A percentile compares a stretch with the other conserved stretches of the same genome.
These are phyloP conservation scores for Tichodroma muraria DNA, from an alignment of 2,113 vertebrate genomes.

Conservation along the genomic window DNA sequence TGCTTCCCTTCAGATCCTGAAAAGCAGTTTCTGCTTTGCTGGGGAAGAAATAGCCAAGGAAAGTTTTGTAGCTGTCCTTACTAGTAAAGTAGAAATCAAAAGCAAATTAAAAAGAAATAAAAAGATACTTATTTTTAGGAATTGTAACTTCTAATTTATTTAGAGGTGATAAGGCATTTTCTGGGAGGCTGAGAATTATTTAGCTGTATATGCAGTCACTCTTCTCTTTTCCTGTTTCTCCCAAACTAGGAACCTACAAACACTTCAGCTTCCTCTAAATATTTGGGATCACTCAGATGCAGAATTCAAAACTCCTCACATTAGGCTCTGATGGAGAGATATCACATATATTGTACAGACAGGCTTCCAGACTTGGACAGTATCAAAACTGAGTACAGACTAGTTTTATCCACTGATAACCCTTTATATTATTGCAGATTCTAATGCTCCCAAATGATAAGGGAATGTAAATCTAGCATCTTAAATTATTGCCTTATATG, in stretches of 20 bases:
- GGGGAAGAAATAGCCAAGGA: neutral
- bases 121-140: neutral
- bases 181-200: neutral
- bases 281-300: neutral
- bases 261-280: neutral
- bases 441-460: neutral
- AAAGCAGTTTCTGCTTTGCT: neutral
- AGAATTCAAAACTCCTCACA: neutral
- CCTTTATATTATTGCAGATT: neutral
- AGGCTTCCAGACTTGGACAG: neutral
- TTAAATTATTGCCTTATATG: neutral
- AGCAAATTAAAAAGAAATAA: neutral
- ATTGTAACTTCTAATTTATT: neutral
- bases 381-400: neutral
- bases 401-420: neutral
- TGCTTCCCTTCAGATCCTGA: neutral
- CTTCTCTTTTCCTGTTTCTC: neutral
- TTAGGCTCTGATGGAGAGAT: neutral
- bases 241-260: neutral
- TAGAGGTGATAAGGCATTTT: neutral
- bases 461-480: neutral
- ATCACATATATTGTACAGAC: neutral
- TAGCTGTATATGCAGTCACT: neutral
- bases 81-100: neutral
- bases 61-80: neutral